phyloP scores from a whole-genome alignment of 2,113 vertebrate species.

The Pardalotus punctatus region DNA sequence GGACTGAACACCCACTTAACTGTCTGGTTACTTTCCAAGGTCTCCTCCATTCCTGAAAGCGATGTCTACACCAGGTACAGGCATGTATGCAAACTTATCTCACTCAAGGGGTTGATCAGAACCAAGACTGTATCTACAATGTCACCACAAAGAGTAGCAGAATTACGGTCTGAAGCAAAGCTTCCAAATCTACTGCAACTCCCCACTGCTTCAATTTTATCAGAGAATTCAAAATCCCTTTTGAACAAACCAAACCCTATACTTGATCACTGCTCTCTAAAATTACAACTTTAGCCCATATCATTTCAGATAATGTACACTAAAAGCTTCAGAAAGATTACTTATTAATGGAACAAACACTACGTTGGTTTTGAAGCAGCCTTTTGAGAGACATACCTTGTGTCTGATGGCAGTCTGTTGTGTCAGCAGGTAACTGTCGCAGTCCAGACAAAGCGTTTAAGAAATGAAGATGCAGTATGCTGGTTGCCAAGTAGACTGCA shows the following conservation, averaged over 20 bases:
- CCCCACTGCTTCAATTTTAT: background rate
- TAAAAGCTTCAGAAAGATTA: background rate
- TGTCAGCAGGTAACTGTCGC: background rate
- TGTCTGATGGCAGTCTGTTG: background rate
- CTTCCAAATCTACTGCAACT: background rate
- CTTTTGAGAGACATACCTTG: background rate
- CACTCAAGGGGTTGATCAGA: background rate
- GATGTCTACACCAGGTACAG: background rate
- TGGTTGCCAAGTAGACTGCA: background rate
- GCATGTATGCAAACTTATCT: background rate
- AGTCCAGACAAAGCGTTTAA: background rate
- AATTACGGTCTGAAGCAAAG: background rate
- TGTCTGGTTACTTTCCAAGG: background rate
- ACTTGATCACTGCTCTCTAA: background rate
- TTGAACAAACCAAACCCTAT: background rate
- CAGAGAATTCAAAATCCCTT: background rate
- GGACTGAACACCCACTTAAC: fast-evolving
- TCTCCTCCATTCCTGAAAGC: background rate
- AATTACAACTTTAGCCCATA: background rate
- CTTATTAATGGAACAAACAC: background rate
- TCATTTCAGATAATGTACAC: background rate
- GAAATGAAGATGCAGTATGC: background rate
- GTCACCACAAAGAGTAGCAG: background rate
- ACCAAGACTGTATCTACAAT: background rate
- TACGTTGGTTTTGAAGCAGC: background rate